Base-by-base conservation (phyloP, 2,888 invertebrate species). In the Machimus rusticus region DNA sequence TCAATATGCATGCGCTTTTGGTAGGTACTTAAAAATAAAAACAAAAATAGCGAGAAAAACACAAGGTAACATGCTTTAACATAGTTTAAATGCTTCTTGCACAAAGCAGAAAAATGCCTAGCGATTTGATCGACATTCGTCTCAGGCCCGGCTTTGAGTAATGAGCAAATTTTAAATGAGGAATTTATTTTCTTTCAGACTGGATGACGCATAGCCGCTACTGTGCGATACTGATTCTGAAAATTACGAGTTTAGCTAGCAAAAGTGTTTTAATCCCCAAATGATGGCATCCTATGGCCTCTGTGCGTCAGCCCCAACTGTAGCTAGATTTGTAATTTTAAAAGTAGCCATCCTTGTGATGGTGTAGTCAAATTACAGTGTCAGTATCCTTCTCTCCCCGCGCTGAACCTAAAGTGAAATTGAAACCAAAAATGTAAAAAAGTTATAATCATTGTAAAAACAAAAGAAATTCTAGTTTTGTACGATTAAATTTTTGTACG, bases 121-220 rank as follows among this genome's bases (percentile, higher is more conserved):
- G 51, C 16, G 51, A n/a, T 51, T n/a, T 8, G 51, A n/a, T 51
- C n/a, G 19, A 8, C 5, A 51, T n/a, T 51, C n/a, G 51, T n/a
- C 51, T 51, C n/a, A 51, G 51, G n/a, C 43, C 5, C 19, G 1
- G n/a, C 51, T n/a, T 37, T 78, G 43, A 23, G 14, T n/a, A 51
- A 4, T 78, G 78, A 23, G 23, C 8, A 51, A 4, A 79, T 39
- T 46, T 46, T 79, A 79, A 39, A 39, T 23, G 28, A 76, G 28
- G 88, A 57, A 88, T 87, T 89, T 86, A 88, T 87, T 88, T 87
- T 79, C 88, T 90, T 91, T 12, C 90, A 93, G 93, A 91, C 92
- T 92, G 87, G 89, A 90, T 89, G 92, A 92, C 87, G 92, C 92
- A 91, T 92, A 93, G 93, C 92, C 92, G 91, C 90, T 92, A 93